Percentiles rank a stretch among this genome's conserved stretches.
Evolutionary conservation across 2,888 invertebrate species (phyloP).

Genomic region (Nephrotoma appendiculata): DNA sequence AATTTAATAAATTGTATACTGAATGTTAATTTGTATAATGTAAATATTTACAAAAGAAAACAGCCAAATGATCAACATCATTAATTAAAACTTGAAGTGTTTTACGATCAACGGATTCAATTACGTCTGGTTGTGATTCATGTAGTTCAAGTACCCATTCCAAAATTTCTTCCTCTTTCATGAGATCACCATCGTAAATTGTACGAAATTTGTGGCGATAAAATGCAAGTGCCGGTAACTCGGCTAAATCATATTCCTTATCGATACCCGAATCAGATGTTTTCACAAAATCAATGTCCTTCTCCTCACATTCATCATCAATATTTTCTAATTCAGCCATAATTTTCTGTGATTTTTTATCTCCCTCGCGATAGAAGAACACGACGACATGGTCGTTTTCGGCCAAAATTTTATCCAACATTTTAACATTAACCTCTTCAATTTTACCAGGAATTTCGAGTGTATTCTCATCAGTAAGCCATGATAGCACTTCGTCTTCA

Average conservation of each 20-base stretch:
- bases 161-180: slow-evolving; percentile 80
- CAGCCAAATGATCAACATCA: slow-evolving; percentile 82
- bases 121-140: slow-evolving; percentile 73
- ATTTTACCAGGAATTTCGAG: slow-evolving; percentile 84
- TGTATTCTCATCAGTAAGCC: slow-evolving; percentile 84
- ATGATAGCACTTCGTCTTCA: slow-evolving; percentile 80
- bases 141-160: slow-evolving; percentile 81
- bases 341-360: slow-evolving; percentile 78
- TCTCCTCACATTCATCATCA: slow-evolving; percentile 84
- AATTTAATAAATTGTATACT: not conserved
- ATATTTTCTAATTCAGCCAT: slow-evolving; percentile 81
- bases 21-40: not conserved
- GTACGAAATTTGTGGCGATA: slow-evolving; percentile 79
- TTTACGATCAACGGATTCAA: slow-evolving; percentile 81
- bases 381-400: slow-evolving; percentile 83
- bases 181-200: slow-evolving; percentile 76
- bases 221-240: slow-evolving; percentile 70
- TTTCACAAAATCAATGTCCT: slow-evolving; percentile 82
- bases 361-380: slow-evolving; percentile 84
- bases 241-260: slow-evolving; percentile 71
- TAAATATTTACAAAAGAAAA: slow-evolving; percentile 67
- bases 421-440: slow-evolving; percentile 79
- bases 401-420: slow-evolving; percentile 78
- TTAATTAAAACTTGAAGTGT: slow-evolving; percentile 77
- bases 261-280: slow-evolving; percentile 79